These are phyloP conservation scores for Synanthedon myopaeformis DNA, from an alignment of 2,888 invertebrate genomes.

Conservation along the genomic window DNA sequence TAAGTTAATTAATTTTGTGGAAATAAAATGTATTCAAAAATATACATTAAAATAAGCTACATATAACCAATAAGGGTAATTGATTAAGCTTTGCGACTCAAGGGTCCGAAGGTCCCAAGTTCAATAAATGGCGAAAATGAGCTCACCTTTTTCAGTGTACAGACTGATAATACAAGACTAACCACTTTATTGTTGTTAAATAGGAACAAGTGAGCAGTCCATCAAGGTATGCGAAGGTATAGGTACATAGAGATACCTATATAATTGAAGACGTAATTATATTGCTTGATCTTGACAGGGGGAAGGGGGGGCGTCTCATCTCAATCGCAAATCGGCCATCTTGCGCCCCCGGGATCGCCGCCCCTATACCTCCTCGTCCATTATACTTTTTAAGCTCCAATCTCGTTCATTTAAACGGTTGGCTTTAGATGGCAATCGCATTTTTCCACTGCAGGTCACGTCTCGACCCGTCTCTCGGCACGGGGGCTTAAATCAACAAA, in stretches of 20 bases:
- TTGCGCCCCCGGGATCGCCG: slow-evolving; percentile 60
- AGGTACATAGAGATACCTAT: slow-evolving; percentile 1
- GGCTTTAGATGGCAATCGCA: slow-evolving; percentile 79
- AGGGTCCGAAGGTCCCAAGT: too few relatives aligned
- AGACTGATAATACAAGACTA: too few relatives aligned
- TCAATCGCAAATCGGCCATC: slow-evolving; percentile 72
- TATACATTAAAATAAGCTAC: too few relatives aligned
- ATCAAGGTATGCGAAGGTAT: background rate
- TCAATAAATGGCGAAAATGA: too few relatives aligned
- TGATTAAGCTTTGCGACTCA: too few relatives aligned
- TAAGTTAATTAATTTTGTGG: too few relatives aligned
- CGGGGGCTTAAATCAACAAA: slow-evolving; percentile 78
- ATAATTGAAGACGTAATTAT: slow-evolving; percentile 51
- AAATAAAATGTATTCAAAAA: too few relatives aligned
- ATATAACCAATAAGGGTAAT: too few relatives aligned
- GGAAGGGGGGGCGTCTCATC: slow-evolving; percentile 57
- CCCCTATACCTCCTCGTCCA: slow-evolving; percentile 63
- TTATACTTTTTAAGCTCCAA: slow-evolving; percentile 81
- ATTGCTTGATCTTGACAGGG: slow-evolving; percentile 56
- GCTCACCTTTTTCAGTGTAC: too few relatives aligned
- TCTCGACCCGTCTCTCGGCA: slow-evolving; percentile 70
- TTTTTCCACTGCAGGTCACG: slow-evolving; percentile 79
- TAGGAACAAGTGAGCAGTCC: too few relatives aligned
- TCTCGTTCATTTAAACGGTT: slow-evolving; percentile 79
- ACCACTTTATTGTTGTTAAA: too few relatives aligned